A percentile compares a stretch with the other conserved stretches of the same genome.
Conservation (phyloP, 2,888 invertebrate species). For the Leptothorax acervorum region DNA sequence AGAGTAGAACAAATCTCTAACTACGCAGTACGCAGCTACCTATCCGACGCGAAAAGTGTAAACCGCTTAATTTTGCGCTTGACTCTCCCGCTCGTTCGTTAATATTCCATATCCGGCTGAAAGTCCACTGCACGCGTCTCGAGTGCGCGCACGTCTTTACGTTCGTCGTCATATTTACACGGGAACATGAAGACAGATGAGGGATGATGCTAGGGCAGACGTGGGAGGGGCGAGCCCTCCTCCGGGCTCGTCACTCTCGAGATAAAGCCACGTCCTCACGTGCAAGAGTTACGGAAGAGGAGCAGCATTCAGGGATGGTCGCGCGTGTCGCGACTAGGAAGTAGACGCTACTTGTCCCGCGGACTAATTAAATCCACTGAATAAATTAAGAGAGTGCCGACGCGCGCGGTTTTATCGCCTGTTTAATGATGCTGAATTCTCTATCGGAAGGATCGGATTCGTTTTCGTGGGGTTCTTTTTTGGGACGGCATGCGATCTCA, state of each 20-base stretch:
- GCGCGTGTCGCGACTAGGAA: slow-evolving; percentile 31
- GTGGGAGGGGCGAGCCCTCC: slow-evolving; percentile 26
- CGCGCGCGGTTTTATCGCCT: background rate
- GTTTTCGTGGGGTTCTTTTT: background rate
- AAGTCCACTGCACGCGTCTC: slow-evolving; percentile 37
- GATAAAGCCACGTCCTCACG: slow-evolving; percentile 44
- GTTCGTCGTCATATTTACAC: slow-evolving; percentile 35
- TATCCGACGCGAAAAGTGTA: slow-evolving; percentile 22
- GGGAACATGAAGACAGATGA: slow-evolving; percentile 25
- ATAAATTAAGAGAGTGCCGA: slow-evolving; percentile 33
- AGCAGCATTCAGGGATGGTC: slow-evolving; percentile 1
- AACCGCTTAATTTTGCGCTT: slow-evolving; percentile 39
- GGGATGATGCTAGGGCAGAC: slow-evolving; percentile 47
- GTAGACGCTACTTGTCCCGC: slow-evolving; percentile 11
- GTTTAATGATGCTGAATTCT: slow-evolving; percentile 10
- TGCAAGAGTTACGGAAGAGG: slow-evolving; percentile 26
- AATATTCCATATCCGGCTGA: slow-evolving; percentile 57
- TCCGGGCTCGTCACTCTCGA: slow-evolving; percentile 48
- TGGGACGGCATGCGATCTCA: slow-evolving; percentile 22
- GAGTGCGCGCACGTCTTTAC: slow-evolving; percentile 21
- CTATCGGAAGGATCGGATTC: background rate
- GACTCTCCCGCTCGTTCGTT: slow-evolving; percentile 42
- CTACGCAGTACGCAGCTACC: background rate
- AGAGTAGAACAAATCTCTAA: slow-evolving; percentile 21
- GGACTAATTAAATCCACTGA: slow-evolving; percentile 32